phyloP scores from a whole-genome alignment of 2,113 vertebrate genomes.

The Gymnogyps californianus region DNA sequence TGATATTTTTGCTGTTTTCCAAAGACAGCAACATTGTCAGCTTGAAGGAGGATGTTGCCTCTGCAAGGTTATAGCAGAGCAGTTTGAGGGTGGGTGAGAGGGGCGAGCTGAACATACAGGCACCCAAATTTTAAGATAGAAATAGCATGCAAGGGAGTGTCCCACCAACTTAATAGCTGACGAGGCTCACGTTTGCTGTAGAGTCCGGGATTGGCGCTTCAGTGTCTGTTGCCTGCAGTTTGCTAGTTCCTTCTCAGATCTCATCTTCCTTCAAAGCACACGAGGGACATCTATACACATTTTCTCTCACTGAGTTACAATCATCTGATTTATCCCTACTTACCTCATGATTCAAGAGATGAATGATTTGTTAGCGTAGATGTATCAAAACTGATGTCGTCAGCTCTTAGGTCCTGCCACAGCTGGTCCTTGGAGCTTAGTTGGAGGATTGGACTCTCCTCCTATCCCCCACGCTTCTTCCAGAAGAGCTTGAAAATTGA shows the following conservation, averaged over 20 bases:
- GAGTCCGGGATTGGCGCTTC: neutral
- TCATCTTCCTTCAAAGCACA: neutral
- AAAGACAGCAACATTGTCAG: neutral
- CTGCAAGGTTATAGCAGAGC: neutral
- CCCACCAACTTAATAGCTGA: neutral
- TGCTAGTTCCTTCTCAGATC: neutral
- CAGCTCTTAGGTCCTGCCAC: neutral
- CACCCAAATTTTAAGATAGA: neutral
- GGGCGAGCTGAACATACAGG: neutral
- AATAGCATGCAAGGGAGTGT: neutral
- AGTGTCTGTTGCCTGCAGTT: neutral
- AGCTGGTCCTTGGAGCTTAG: neutral
- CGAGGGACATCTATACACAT: neutral
- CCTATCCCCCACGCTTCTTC: neutral
- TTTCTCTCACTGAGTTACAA: neutral
- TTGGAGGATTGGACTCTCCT: neutral
- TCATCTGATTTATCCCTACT: neutral
- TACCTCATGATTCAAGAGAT: neutral
- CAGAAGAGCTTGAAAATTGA: neutral
- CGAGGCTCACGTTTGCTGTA: fast-evolving
- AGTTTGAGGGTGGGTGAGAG: neutral
- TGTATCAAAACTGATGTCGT: neutral
- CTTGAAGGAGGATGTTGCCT: neutral
- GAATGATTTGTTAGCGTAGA: neutral
- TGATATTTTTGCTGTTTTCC: neutral